Conservation (phyloP, 2,797 vertebrate species). For the Eospalax fontanierii region DNA sequence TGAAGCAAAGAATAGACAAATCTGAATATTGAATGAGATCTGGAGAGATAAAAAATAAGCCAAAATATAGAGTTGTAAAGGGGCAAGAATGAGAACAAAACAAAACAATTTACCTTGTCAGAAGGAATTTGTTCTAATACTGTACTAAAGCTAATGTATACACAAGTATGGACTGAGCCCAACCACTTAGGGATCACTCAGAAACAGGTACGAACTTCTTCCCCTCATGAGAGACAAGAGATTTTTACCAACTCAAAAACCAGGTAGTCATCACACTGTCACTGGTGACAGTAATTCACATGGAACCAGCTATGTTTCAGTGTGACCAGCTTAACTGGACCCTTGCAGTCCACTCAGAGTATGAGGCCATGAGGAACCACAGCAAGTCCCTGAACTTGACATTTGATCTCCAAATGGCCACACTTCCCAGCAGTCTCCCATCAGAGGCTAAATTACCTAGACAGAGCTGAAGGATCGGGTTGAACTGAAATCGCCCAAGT, state of each 20-base stretch:
- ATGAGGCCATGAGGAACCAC: background rate
- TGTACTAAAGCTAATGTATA: background rate
- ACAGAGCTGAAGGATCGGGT: background rate
- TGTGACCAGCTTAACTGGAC: background rate
- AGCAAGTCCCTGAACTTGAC: background rate
- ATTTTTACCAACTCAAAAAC: background rate
- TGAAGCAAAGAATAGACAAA: background rate
- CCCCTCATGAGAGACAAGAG: background rate
- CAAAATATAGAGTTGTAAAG: slow-evolving; percentile 2
- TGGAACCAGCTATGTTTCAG: background rate
- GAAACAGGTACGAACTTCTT: background rate
- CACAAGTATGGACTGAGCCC: background rate
- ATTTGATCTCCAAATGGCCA: background rate
- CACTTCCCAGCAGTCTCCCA: too few species aligned
- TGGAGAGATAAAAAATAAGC: background rate
- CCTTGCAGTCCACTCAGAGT: background rate
- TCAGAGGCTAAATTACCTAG: background rate
- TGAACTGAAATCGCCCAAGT: background rate
- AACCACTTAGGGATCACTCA: background rate
- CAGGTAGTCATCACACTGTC: background rate
- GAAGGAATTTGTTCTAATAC: background rate
- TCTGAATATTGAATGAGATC: background rate
- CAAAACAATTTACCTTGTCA: background rate
- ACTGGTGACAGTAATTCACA: background rate
- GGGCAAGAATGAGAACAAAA: background rate